Evolutionary conservation across 2,113 vertebrate species (phyloP).

Genomic region (Podarcis muralis): DNA sequence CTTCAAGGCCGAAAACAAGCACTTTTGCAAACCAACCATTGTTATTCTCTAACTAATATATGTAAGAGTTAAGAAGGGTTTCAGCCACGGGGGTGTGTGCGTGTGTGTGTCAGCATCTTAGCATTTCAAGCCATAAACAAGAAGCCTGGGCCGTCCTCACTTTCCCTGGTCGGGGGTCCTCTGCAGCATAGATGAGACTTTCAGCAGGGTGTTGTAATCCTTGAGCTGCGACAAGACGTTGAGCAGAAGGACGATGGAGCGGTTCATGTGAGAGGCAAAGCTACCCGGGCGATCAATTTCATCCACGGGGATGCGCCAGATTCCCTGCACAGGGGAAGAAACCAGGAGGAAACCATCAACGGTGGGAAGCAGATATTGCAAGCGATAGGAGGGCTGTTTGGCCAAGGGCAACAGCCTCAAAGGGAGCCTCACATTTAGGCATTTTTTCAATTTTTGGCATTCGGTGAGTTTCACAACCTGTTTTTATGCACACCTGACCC

Average conservation of each 20-base stretch:
- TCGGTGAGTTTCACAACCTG: too few species aligned
- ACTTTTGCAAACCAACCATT: not conserved
- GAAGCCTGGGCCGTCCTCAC: constrained; percentile 75
- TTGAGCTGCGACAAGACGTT: constrained; percentile 92
- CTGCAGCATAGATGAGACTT: constrained; percentile 97
- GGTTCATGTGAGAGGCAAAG: constrained; percentile 99
- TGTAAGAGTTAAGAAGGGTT: not conserved
- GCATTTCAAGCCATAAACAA: not conserved
- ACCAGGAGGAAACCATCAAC: not conserved
- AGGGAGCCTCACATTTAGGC: too few species aligned
- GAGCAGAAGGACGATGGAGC: constrained; percentile 93
- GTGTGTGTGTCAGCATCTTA: too few species aligned
- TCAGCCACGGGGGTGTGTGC: not conserved
- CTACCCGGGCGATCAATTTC: constrained; percentile 98
- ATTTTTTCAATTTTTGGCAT: too few species aligned
- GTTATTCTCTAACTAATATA: not conserved
- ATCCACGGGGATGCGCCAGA: constrained; percentile 99
- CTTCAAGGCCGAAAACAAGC: not conserved
- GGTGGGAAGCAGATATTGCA: not conserved
- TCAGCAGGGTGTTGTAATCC: constrained; percentile 93
- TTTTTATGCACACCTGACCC: too few species aligned
- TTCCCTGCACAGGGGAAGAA: constrained; percentile 80
- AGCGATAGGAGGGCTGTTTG: too few species aligned
- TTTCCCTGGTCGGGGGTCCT: constrained; percentile 99
- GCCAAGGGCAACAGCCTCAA: too few species aligned